These are phyloP conservation scores for Scaptodrosophila latifasciaeformis DNA, from an alignment of 2,888 invertebrate species.

Conservation along the genomic window DNA sequence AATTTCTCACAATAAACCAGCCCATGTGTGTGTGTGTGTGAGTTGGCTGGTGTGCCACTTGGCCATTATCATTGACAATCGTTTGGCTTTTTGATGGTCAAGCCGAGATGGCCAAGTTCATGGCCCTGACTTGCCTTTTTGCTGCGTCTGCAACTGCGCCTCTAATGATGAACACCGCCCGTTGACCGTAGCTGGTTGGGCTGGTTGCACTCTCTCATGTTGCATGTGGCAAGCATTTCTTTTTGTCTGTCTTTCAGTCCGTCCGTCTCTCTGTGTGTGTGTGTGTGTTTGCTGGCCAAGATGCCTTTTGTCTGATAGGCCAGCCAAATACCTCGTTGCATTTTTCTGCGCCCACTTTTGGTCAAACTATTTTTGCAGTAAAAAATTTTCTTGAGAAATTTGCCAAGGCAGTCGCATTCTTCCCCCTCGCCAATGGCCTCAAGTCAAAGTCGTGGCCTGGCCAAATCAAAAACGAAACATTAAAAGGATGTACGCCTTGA, in stretches of 20 bases:
- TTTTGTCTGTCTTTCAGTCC: neutral
- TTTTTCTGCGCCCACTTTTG: constrained; percentile 59
- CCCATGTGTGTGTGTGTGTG: neutral
- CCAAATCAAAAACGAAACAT: constrained; percentile 21
- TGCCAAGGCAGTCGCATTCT: neutral
- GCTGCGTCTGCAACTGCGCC: neutral
- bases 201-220: constrained; percentile 1
- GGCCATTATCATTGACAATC: constrained; percentile 9
- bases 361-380: constrained; percentile 52
- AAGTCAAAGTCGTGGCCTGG: too few species aligned
- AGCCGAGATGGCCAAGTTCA: constrained; percentile 59
- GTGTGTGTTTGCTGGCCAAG: constrained; percentile 31
- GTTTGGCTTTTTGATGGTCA: constrained; percentile 53
- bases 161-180: constrained; percentile 21
- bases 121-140: constrained; percentile 56
- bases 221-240: neutral
- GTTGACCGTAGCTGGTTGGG: neutral
- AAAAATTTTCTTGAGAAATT: constrained; percentile 55
- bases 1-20: constrained; percentile 42
- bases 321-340: constrained; percentile 47
- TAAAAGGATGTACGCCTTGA: constrained; percentile 3
- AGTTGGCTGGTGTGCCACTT: constrained; percentile 11
- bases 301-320: constrained; percentile 56
- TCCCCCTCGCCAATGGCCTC: too few species aligned
- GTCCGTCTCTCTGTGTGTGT: neutral